Conservation (phyloP, 2,888 invertebrate species). For the Microplitis manilae region DNA sequence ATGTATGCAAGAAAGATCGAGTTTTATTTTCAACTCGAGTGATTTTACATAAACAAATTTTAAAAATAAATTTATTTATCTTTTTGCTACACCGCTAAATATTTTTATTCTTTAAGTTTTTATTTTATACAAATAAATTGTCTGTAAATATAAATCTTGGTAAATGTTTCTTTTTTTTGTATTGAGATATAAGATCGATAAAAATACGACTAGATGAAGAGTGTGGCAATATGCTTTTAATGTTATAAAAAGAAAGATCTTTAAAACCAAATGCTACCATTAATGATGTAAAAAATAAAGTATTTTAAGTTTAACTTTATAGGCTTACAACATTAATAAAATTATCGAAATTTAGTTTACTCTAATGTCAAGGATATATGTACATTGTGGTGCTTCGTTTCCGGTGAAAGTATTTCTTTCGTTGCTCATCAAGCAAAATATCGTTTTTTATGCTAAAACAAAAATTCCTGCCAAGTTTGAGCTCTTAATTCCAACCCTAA, state of each 20-base stretch:
- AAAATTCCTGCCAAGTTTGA: too few relatives aligned
- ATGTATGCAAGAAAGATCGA: neutral
- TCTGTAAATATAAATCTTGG: neutral
- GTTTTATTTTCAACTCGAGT: neutral
- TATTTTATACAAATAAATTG: neutral
- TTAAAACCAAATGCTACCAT: neutral
- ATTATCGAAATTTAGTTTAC: neutral
- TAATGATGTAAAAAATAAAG: neutral
- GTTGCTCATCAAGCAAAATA: too few relatives aligned
- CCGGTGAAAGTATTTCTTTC: too few relatives aligned
- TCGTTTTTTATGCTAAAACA: too few relatives aligned
- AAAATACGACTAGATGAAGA: conserved; percentile 15
- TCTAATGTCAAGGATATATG: neutral
- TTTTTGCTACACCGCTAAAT: neutral
- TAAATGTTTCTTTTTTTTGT: neutral
- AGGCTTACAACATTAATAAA: neutral
- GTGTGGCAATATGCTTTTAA: conserved; percentile 12
- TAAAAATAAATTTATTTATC: neutral
- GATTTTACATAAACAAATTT: neutral
- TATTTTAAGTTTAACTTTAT: neutral
- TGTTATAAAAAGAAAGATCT: conserved; percentile 28
- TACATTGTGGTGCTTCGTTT: too few relatives aligned
- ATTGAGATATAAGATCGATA: neutral
- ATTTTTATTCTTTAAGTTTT: neutral
- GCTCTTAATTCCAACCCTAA: too few relatives aligned